These are phyloP conservation scores for Phylloscopus whistleri DNA, from an alignment of 2,113 vertebrate species.

Conservation along the genomic window DNA sequence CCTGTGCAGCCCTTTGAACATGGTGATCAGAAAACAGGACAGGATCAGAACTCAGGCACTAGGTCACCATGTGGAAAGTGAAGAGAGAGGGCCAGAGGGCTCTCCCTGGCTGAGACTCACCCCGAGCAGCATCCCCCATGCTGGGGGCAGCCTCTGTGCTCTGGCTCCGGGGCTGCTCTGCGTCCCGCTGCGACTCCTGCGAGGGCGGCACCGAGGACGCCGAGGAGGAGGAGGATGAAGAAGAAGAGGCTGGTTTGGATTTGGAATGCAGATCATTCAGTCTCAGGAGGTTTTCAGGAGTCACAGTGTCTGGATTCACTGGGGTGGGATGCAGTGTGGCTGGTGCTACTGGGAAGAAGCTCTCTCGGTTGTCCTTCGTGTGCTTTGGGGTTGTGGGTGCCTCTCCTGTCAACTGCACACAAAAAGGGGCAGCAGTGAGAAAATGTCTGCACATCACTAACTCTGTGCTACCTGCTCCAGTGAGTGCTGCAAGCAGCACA, in stretches of 20 bases:
- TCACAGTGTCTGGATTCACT: constrained; percentile 49
- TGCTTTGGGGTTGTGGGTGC: constrained; percentile 89
- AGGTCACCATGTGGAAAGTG: fast-evolving
- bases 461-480: neutral
- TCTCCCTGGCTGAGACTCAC: constrained; percentile 52
- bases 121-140: constrained; percentile 36
- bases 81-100: fast-evolving
- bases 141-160: constrained; percentile 38
- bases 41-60: neutral
- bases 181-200: constrained; percentile 66
- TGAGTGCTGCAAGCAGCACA: neutral
- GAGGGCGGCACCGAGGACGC: constrained; percentile 36
- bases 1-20: neutral
- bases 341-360: constrained; percentile 83
- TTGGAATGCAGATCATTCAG: constrained; percentile 79
- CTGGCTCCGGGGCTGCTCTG: constrained; percentile 6
- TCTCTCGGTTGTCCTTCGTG: constrained; percentile 86
- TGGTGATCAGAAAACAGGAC: neutral
- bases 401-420: constrained; percentile 78
- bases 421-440: neutral
- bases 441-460: neutral
- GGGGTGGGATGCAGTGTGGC: constrained; percentile 58
- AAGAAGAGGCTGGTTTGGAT: constrained; percentile 59
- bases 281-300: constrained; percentile 65
- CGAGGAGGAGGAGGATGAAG: constrained; percentile 54